Evolutionary conservation across 2,888 invertebrate species (phyloP), one percentile per base, ranked within the genome.

Genomic region (Napeogenes inachia): DNA sequence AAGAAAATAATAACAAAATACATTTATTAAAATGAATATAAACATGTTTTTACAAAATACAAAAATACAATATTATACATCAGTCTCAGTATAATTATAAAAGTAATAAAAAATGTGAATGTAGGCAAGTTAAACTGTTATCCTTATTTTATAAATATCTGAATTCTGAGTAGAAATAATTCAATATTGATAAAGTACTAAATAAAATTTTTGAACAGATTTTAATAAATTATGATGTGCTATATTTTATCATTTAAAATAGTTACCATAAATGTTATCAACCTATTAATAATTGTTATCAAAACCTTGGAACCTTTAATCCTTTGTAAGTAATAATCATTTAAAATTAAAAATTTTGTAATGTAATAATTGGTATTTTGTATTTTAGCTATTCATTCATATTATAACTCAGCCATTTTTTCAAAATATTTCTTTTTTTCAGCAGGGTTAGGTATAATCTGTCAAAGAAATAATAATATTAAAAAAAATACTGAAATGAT

Each of bases 391-490:
- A 30, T 30, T 30, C 0, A 13, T 50, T 50, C 0, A 8, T 30
- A 30, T 30, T 50, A 50, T 50, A 61, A 63, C 33, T 87, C 87
- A 47, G 89, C 77, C 66, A 93, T 87, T 77, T 94, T 95, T 74
- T 94, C 93, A 82, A 96, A 96, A 81, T 95, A 96, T 77, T 95
- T 95, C 73, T 93, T 94, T 82, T 96, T 96, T 75, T 94, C 95
- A 69, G 92, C 91, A 13, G 95, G 95, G 79, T 95, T 95, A 3
- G 96, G 95, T 74, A 96, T 95, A 70, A 96, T 96, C 95, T 96
- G 91, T 67, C 93, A 92, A 63, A 73, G 33, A 45, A 38, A 6
- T n/a, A 12, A 10, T 47, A n/a, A 13, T 57, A 57, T 0, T n/a
- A 32, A 54, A 35, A 33, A 57, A 32, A 53, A 38, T 46, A 50